Conservation (phyloP, 2,113 vertebrate genomes). For the Sylvia atricapilla region DNA sequence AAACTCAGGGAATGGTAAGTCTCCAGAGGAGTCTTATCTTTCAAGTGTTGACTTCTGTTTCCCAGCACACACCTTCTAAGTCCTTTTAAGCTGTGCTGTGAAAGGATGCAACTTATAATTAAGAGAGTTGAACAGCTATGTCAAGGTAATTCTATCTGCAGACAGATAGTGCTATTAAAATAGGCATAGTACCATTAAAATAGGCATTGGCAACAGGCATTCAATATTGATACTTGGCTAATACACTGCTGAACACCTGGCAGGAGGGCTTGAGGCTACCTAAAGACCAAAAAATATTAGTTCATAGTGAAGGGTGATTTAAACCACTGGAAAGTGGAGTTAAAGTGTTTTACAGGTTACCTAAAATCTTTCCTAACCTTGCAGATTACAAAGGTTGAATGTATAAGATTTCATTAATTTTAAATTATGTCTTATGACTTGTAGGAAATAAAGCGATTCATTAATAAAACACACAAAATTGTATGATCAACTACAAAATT, state of each 20-base stretch:
- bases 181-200: not conserved
- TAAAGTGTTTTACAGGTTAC: not conserved
- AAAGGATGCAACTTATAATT: not conserved
- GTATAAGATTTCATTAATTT: not conserved
- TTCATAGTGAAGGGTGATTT: not conserved
- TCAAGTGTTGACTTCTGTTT: not conserved
- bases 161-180: not conserved
- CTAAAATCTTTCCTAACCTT: not conserved
- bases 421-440: not conserved
- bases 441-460: not conserved
- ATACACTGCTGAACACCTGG: not conserved
- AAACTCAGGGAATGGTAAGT: not conserved
- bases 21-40: not conserved
- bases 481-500: not conserved
- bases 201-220: not conserved
- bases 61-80: not conserved
- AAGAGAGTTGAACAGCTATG: not conserved
- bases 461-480: not conserved
- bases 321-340: not conserved
- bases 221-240: not conserved
- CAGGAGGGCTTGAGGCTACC: not conserved
- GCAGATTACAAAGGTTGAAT: not conserved
- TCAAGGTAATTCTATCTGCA: not conserved
- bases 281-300: not conserved
- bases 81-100: not conserved